Evolutionary conservation across 2,888 invertebrate species (phyloP).

Genomic region (Euplagia quadripunctaria): DNA sequence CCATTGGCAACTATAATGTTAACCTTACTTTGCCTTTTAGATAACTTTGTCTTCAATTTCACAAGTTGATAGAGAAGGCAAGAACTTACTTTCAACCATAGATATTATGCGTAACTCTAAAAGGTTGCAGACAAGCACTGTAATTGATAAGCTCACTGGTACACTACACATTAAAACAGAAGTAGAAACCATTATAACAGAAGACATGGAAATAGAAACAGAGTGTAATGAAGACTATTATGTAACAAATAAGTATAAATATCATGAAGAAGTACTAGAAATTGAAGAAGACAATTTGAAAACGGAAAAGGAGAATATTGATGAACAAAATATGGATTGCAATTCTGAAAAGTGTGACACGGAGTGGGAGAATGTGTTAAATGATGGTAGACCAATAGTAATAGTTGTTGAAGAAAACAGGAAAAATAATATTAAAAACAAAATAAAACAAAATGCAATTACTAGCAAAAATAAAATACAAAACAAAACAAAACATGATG

Average conservation of each 20-base stretch:
- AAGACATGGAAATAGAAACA: background rate
- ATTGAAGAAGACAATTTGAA: background rate
- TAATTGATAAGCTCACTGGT: background rate
- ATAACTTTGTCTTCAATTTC: slow-evolving; percentile 35
- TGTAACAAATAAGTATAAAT: slow-evolving; percentile 1
- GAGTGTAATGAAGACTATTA: background rate
- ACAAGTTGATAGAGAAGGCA: slow-evolving; percentile 23
- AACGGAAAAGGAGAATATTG: background rate
- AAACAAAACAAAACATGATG: slow-evolving; percentile 4
- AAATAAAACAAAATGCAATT: too few relatives aligned
- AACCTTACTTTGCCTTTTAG: slow-evolving; percentile 23
- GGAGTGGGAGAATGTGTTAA: background rate
- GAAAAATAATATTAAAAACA: slow-evolving; percentile 7
- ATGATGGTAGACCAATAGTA: background rate
- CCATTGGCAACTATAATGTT: too few relatives aligned
- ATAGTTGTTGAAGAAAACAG: background rate
- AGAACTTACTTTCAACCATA: slow-evolving; percentile 31
- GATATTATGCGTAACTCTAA: slow-evolving; percentile 20
- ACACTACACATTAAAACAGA: background rate
- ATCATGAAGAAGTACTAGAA: background rate
- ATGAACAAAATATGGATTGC: background rate
- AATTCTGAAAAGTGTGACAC: background rate
- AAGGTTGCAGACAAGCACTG: slow-evolving; percentile 26
- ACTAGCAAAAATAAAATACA: too few relatives aligned
- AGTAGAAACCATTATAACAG: background rate